Evolutionary conservation across 1,140 invertebrate genomes (phyloP).

Genomic region (Copidosoma floridanum): DNA sequence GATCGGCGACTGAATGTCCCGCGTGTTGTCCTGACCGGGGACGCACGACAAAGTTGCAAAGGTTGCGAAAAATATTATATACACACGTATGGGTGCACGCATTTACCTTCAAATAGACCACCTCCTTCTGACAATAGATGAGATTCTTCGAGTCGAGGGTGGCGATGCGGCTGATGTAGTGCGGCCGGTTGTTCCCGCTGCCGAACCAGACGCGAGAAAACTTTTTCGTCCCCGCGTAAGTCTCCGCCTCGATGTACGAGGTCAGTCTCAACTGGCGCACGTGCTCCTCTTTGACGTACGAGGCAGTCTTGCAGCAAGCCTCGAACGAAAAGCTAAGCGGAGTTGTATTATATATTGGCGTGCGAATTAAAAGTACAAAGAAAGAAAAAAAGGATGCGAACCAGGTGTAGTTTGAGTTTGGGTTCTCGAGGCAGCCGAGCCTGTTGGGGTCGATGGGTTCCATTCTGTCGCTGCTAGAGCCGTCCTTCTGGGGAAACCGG

Average conservation of each 20-base stretch:
- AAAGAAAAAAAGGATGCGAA: conserved; percentile 39
- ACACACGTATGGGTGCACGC: background rate
- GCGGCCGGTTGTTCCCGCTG: conserved; percentile 50
- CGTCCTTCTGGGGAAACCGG: conserved; percentile 40
- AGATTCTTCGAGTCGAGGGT: conserved; percentile 56
- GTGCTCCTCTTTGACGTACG: conserved; percentile 60
- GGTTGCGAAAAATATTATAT: conserved; percentile 13
- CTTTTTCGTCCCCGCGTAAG: conserved; percentile 72
- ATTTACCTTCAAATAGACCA: conserved; percentile 73
- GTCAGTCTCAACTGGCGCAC: conserved; percentile 62
- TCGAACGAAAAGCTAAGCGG: conserved; percentile 76
- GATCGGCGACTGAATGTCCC: conserved; percentile 82
- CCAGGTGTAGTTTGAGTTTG: conserved; percentile 71
- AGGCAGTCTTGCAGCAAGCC: conserved; percentile 79
- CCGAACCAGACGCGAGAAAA: conserved; percentile 80
- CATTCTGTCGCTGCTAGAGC: conserved; percentile 57
- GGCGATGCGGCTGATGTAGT: conserved; percentile 63
- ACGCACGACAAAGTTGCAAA: no score
- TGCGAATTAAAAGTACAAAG: background rate
- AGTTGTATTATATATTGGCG: background rate
- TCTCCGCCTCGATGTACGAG: conserved; percentile 83
- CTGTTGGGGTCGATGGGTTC: conserved; percentile 79
- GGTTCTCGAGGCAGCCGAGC: conserved; percentile 68
- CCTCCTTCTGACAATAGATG: conserved; percentile 69
- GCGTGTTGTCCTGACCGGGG: conserved; percentile 73